A percentile compares a stretch with the other conserved stretches of the same genome.
These are phyloP conservation scores for Agriopis leucophaearia DNA, from an alignment of 2,888 invertebrate genomes.

Conservation along the genomic window DNA sequence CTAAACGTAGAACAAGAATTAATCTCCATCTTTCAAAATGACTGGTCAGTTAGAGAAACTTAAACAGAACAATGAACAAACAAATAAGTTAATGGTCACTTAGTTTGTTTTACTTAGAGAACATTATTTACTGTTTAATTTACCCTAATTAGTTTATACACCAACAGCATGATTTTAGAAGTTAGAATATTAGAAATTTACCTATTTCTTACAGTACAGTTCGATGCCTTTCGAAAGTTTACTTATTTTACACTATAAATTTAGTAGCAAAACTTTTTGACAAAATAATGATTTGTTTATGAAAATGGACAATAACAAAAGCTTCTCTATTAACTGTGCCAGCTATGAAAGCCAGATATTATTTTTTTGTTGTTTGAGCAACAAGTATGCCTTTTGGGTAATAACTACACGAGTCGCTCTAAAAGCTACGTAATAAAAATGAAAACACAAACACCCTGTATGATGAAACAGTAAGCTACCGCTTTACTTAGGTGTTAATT, in stretches of 20 bases:
- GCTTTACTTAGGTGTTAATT: constrained; percentile 52
- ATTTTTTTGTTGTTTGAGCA: too few relatives aligned
- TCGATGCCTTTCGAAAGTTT: too few relatives aligned
- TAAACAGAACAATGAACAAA: constrained; percentile 22
- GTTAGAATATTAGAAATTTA: too few relatives aligned
- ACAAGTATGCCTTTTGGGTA: too few relatives aligned
- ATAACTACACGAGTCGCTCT: too few relatives aligned
- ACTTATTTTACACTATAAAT: too few relatives aligned
- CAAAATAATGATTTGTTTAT: not conserved
- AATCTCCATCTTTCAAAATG: constrained; percentile 6
- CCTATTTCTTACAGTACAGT: too few relatives aligned
- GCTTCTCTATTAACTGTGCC: too few relatives aligned
- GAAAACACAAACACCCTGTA: constrained; percentile 38
- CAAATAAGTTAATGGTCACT: not conserved
- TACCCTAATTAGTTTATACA: not conserved
- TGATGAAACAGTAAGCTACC: constrained; percentile 27
- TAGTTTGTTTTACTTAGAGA: constrained; percentile 2
- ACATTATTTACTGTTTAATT: not conserved
- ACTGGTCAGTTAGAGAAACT: not conserved
- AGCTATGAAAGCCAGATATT: too few relatives aligned
- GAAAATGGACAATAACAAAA: not conserved
- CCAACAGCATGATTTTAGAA: not conserved
- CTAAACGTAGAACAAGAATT: constrained; percentile 52
- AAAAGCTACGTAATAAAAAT: not conserved
- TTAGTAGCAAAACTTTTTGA: not conserved